phyloP scores from a whole-genome alignment of 30 jellyfish, hydroid and myxozoan genomes.

The Aurelia sp. region DNA sequence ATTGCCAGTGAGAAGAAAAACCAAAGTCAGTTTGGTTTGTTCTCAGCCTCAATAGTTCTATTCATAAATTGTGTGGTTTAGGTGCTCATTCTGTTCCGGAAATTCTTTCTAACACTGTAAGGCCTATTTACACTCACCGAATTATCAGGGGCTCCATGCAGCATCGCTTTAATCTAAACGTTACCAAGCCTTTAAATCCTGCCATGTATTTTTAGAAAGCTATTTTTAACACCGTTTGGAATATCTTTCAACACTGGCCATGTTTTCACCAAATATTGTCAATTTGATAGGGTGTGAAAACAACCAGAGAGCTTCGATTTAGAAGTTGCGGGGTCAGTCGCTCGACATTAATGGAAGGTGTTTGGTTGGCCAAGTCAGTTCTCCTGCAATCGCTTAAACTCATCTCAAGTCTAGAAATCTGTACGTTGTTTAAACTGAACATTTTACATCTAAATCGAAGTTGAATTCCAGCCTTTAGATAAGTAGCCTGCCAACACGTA shows the following conservation, averaged over 20 bases:
- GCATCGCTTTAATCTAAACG: background rate
- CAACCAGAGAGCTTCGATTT: too few relatives aligned
- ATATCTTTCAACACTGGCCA: background rate
- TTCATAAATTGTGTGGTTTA: conserved; percentile 20
- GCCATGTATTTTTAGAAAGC: conserved; percentile 1
- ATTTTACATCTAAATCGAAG: too few relatives aligned
- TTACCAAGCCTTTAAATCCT: background rate
- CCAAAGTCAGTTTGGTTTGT: conserved; percentile 13
- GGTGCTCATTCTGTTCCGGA: conserved; percentile 40
- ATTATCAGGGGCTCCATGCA: conserved; percentile 1
- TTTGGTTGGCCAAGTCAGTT: background rate
- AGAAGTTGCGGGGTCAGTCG: too few relatives aligned
- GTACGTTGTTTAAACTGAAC: too few relatives aligned
- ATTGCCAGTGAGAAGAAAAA: background rate
- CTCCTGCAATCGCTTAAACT: background rate
- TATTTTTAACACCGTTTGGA: conserved; percentile 15
- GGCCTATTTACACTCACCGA: conserved; percentile 7
- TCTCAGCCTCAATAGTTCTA: background rate
- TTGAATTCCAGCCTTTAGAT: too few relatives aligned
- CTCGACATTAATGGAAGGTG: too few relatives aligned
- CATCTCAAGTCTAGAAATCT: too few relatives aligned
- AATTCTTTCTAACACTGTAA: background rate
- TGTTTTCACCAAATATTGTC: too few relatives aligned
- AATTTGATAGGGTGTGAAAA: background rate
- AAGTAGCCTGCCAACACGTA: too few relatives aligned